Percentiles rank a stretch among this genome's conserved stretches.
Conservation (phyloP, 1,140 invertebrate species). For the Rhynchophorus ferrugineus region DNA sequence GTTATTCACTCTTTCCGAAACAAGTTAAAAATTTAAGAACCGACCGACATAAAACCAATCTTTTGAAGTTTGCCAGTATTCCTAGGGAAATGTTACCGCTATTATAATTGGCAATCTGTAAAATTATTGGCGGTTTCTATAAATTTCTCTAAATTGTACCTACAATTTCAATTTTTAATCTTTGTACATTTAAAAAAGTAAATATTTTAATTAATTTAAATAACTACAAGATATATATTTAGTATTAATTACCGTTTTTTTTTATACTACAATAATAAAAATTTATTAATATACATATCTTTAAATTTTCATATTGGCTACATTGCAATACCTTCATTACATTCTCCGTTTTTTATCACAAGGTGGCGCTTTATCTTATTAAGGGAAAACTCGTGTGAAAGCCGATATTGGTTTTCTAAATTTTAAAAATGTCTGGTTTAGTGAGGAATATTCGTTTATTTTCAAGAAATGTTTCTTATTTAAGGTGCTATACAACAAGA, state of each 20-base stretch:
- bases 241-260: too few species aligned
- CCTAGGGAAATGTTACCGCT: neutral
- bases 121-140: neutral
- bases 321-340: neutral
- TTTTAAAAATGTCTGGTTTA: conserved; percentile 25
- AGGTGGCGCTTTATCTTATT: neutral
- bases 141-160: neutral
- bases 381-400: neutral
- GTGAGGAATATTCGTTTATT: conserved; percentile 25
- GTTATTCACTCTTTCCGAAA: neutral
- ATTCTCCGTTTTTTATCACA: neutral
- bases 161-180: too few species aligned
- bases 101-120: too few species aligned
- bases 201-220: too few species aligned
- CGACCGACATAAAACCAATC: conserved; percentile 1
- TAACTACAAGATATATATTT: too few species aligned
- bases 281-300: too few species aligned
- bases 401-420: neutral
- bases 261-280: too few species aligned
- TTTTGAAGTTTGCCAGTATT: conserved; percentile 9
- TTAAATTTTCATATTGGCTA: neutral
- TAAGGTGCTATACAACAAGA: conserved; percentile 22
- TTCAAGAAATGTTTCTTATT: conserved; percentile 17
- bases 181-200: too few species aligned
- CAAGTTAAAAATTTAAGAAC: conserved; percentile 3